Conservation (phyloP, 2,888 invertebrate genomes). For the Nyleta sp. region DNA sequence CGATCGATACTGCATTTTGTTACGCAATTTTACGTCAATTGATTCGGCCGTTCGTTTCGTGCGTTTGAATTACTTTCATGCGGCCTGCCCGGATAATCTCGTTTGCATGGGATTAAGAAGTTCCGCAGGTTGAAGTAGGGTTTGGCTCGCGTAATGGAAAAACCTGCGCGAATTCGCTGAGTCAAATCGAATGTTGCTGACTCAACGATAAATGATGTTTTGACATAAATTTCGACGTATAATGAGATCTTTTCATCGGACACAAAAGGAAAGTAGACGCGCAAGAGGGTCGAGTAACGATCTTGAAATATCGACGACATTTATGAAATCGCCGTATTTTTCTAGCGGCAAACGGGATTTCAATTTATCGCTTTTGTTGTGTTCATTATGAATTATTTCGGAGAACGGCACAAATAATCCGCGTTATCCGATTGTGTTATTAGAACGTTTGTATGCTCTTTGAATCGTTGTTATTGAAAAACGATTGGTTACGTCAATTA, state of each 20-base stretch:
- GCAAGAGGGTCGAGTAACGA: constrained; percentile 42
- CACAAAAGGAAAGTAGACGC: constrained; percentile 38
- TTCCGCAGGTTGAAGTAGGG: constrained; percentile 40
- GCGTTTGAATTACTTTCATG: constrained; percentile 43
- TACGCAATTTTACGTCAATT: constrained; percentile 36
- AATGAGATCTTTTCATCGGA: constrained; percentile 53
- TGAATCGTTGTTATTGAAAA: background rate
- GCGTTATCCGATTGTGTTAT: constrained; percentile 18
- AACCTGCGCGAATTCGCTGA: constrained; percentile 48
- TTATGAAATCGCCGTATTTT: constrained; percentile 42
- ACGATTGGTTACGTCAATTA: background rate
- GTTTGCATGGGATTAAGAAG: constrained; percentile 53
- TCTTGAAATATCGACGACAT: constrained; percentile 49
- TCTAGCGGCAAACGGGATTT: constrained; percentile 36
- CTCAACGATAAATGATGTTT: constrained; percentile 58
- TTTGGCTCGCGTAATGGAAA: constrained; percentile 41
- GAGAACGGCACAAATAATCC: constrained; percentile 10
- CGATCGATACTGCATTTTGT: constrained; percentile 27
- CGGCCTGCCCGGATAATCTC: constrained; percentile 29
- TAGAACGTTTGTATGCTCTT: constrained; percentile 1
- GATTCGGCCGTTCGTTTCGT: constrained; percentile 25
- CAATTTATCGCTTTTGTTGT: constrained; percentile 32
- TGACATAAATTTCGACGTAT: constrained; percentile 56
- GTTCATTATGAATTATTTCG: constrained; percentile 33
- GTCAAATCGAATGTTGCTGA: constrained; percentile 51